phyloP scores from a whole-genome alignment of 2,797 vertebrate species.

The Molossus molossus region DNA sequence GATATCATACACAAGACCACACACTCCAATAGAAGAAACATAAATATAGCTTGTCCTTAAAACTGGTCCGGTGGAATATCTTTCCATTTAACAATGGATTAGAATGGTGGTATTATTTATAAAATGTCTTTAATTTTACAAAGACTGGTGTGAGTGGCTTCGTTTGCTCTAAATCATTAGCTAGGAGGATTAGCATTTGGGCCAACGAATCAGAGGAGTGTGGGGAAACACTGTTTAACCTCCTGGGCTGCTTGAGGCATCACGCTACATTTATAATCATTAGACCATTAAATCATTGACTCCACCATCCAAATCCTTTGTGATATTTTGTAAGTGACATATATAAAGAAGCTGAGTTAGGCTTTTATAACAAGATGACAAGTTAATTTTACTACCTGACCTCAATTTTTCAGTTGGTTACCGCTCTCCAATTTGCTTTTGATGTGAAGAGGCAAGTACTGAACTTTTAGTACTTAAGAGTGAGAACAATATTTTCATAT shows the following conservation, averaged over 20 bases:
- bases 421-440: neutral
- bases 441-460: neutral
- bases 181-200: neutral
- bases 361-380: slow-evolving; percentile 22
- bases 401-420: neutral
- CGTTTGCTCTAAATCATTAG: neutral
- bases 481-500: slow-evolving; percentile 40
- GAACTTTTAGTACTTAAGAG: neutral
- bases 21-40: neutral
- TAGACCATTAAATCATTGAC: neutral
- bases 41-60: neutral
- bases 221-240: neutral
- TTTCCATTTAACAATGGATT: neutral
- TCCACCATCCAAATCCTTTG: neutral
- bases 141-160: neutral
- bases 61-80: neutral
- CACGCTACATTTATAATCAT: neutral
- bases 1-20: neutral
- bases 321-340: neutral
- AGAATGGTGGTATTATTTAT: neutral
- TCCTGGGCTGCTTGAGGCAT: neutral
- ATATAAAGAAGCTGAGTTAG: neutral
- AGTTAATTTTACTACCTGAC: slow-evolving; percentile 15
- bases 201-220: neutral
- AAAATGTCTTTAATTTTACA: neutral